Conservation (phyloP, 2,113 vertebrate genomes). For the Thalassoma bifasciatum region DNA sequence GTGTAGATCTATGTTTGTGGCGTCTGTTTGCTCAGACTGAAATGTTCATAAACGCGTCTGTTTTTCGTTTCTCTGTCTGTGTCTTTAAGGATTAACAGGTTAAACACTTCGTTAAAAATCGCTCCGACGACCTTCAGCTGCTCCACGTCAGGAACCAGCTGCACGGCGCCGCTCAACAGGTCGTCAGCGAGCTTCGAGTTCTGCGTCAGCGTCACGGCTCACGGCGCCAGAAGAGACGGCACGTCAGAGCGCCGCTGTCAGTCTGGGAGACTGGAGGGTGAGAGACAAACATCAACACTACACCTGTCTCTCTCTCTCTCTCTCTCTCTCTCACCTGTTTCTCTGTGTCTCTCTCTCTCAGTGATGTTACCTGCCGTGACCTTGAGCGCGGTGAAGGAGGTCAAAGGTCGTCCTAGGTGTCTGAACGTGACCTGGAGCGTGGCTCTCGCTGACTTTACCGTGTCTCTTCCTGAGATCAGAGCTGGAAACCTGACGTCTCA, state of each 20-base stretch:
- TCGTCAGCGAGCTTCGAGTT: slow-evolving; percentile 37
- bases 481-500: slow-evolving; percentile 58
- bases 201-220: slow-evolving; percentile 57
- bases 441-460: neutral
- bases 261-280: slow-evolving; percentile 64
- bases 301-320: too few species aligned
- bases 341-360: neutral
- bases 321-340: too few species aligned
- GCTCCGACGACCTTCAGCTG: slow-evolving; percentile 42
- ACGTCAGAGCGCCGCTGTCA: slow-evolving; percentile 59
- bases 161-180: slow-evolving; percentile 34
- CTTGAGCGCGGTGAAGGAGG: slow-evolving; percentile 78
- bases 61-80: slow-evolving; percentile 5
- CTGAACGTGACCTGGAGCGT: slow-evolving; percentile 85
- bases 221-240: neutral
- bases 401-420: slow-evolving; percentile 79
- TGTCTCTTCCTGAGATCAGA: slow-evolving; percentile 60
- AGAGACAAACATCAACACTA: neutral
- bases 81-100: neutral
- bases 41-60: too few species aligned
- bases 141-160: slow-evolving; percentile 49
- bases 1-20: too few species aligned
- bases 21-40: too few species aligned
- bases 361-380: slow-evolving; percentile 86
- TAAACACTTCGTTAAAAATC: neutral